Base-by-base conservation (phyloP, 2,888 invertebrate species). In the Drosophila parthenogenetica region DNA sequence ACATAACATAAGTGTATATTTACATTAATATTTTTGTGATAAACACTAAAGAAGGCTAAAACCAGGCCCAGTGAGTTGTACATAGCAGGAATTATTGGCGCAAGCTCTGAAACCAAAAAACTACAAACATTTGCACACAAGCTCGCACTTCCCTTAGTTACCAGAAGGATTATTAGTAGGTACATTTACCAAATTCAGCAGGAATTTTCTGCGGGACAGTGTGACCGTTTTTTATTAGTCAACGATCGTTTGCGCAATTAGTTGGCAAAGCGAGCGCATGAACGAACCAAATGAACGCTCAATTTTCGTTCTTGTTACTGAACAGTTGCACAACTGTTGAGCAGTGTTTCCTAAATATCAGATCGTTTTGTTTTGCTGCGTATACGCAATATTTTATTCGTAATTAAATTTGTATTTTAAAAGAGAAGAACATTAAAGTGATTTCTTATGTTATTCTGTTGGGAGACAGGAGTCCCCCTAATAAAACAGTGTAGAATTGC, bases 11-110 rank as follows among this genome's bases (percentile, higher is more conserved):
- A 32, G 66, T 40, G 58, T 63, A 67, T 51, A 64, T 76, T 66
- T 71, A 70, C 68, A 81, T 81, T 61, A 64, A 85, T 83, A 83
- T 77, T 79, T 85, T 85, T 87, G 87, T 84, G 88, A 86, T 88
- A 86, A 80, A 69, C 63, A 74, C 77, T 78, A 64, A 73, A 5
- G 51, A 37, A 64, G 72, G 62, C 80, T 74, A 76, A 51, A 60
- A 40, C 40, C 69, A 75, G 81, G 35, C 54, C 43, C 43, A 43
- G 43, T 55, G 19, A 83, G 85, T 70, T 84, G 85, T 87, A 84
- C 46, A 85, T 87, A 87, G 69, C 42, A 42, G 42, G 42, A 54
- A 54, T 42, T 42, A 43, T 22, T 55, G 43, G 32, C 42, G 54
- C 54, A 54, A 54, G 54, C 54, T 55, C 54, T 43, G 35, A 43